phyloP scores from a whole-genome alignment of 2,113 vertebrate genomes.

The Globicephala melas region DNA sequence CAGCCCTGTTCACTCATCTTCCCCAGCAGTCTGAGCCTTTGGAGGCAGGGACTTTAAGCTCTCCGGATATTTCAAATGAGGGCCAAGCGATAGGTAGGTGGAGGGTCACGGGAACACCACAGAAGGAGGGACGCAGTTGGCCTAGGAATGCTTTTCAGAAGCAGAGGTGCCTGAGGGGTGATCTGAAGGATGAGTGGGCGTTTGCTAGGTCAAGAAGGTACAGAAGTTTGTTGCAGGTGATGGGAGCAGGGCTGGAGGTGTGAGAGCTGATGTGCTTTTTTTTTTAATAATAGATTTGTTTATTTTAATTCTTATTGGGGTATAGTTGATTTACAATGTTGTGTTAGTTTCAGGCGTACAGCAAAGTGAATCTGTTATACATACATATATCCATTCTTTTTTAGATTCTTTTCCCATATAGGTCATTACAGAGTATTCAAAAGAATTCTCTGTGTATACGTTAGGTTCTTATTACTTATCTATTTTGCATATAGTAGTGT shows the following conservation, averaged over 20 bases:
- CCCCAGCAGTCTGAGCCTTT: not conserved
- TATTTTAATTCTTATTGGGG: not conserved
- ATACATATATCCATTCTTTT: not conserved
- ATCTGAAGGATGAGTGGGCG: not conserved
- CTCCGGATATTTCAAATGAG: not conserved
- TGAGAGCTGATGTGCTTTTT: not conserved
- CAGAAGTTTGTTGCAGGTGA: not conserved
- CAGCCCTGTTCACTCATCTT: not conserved
- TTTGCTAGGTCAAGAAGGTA: not conserved
- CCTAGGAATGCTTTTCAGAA: not conserved
- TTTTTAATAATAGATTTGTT: not conserved
- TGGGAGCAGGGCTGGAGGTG: not conserved
- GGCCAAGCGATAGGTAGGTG: not conserved
- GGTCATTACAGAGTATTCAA: not conserved
- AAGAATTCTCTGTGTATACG: not conserved
- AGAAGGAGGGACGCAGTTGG: not conserved
- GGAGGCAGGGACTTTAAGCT: not conserved
- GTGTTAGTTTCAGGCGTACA: not conserved
- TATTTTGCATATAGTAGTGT: too few relatives aligned
- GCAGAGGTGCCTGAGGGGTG: fast-evolving
- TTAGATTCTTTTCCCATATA: not conserved
- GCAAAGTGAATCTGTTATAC: not conserved
- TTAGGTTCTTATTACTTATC: not conserved
- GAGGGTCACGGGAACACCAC: fast-evolving
- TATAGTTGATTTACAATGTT: not conserved